Evolutionary conservation across 2,113 vertebrate genomes (phyloP).

Genomic region (Mustelus asterias): DNA sequence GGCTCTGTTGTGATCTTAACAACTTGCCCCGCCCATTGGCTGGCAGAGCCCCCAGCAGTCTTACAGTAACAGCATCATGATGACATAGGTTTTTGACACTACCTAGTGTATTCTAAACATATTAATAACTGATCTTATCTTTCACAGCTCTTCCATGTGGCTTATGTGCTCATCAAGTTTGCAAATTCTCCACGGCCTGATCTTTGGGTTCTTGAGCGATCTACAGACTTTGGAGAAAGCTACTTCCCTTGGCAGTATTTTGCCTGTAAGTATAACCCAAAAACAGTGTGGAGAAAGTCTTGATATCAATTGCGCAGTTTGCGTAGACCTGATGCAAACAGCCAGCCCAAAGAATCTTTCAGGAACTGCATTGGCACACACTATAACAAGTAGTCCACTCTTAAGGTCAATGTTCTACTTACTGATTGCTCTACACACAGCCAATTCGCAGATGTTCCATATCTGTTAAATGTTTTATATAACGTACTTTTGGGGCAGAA

Average conservation of each 20-base stretch:
- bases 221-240: slow-evolving; percentile 76
- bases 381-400: background rate
- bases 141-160: slow-evolving; percentile 88
- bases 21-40: too few species aligned
- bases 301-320: too few species aligned
- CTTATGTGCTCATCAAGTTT: slow-evolving; percentile 93
- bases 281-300: background rate
- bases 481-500: background rate
- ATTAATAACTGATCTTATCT: slow-evolving; percentile 36
- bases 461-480: background rate
- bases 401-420: background rate
- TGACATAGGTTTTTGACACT: background rate
- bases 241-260: slow-evolving; percentile 95
- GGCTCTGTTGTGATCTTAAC: too few species aligned
- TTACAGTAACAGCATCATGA: background rate
- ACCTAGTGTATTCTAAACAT: background rate
- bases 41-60: too few species aligned
- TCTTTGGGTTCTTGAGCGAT: slow-evolving; percentile 92
- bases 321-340: background rate
- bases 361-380: background rate
- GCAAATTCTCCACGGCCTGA: slow-evolving; percentile 94
- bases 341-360: background rate
- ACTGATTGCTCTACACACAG: background rate
- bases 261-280: slow-evolving; percentile 76
- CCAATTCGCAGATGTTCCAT: background rate